phyloP scores from a whole-genome alignment of 2,113 vertebrate genomes.

The Himantopus leucocephalus region DNA sequence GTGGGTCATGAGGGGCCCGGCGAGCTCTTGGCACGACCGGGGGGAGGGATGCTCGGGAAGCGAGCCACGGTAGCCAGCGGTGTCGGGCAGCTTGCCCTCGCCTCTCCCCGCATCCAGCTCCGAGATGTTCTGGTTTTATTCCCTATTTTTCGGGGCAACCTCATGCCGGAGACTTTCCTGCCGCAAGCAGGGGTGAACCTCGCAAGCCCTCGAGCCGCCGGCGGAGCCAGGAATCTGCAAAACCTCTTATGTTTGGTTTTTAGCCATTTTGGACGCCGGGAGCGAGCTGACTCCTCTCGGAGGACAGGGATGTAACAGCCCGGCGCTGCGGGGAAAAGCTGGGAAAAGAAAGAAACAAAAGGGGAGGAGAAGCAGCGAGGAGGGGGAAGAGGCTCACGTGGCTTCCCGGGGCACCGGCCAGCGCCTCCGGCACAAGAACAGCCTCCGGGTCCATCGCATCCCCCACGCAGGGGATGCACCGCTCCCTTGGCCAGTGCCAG shows the following conservation, averaged over 20 bases:
- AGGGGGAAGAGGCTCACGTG: constrained; percentile 1
- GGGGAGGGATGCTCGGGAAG: background rate
- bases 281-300: background rate
- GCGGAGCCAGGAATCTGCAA: background rate
- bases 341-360: background rate
- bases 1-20: background rate
- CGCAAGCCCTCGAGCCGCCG: accelerated
- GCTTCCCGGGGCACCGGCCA: background rate
- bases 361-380: background rate
- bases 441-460: accelerated
- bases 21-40: background rate
- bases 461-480: background rate
- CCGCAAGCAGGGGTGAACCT: accelerated
- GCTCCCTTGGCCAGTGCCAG: accelerated
- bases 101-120: background rate
- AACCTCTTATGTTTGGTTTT: background rate
- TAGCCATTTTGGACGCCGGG: background rate
- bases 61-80: background rate
- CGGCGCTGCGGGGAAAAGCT: accelerated
- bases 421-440: background rate
- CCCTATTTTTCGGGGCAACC: background rate
- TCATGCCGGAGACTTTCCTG: accelerated
- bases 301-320: background rate
- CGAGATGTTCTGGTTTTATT: background rate
- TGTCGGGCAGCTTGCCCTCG: background rate